Percentiles rank a stretch among this genome's conserved stretches.
phyloP scores from a whole-genome alignment of 2,797 vertebrate genomes.

The Rhinoraja longicauda region DNA sequence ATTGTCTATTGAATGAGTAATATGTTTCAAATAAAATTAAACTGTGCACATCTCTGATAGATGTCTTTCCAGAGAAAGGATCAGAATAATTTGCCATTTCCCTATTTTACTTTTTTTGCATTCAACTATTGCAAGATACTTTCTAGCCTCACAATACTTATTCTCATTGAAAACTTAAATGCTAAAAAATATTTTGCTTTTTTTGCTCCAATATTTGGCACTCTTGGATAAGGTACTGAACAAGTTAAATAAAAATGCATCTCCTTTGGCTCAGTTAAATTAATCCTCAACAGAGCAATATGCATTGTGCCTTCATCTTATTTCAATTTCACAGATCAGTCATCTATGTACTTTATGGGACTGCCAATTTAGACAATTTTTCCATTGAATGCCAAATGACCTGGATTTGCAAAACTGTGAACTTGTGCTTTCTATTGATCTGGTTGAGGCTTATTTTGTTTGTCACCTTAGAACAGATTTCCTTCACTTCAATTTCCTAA shows the following conservation, averaged over 20 bases:
- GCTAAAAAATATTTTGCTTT: neutral
- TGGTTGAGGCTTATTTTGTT: neutral
- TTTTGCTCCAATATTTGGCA: neutral
- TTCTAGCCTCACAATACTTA: no score
- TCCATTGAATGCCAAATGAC: neutral
- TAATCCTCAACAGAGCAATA: neutral
- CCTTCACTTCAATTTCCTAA: neutral
- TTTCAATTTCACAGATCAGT: slow-evolving; percentile 14
- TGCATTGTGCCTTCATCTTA: neutral
- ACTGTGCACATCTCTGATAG: no score
- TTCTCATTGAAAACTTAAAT: neutral
- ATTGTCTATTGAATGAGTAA: no score
- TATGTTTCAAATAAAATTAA: no score
- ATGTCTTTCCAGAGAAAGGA: no score
- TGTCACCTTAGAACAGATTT: neutral
- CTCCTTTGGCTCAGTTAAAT: neutral
- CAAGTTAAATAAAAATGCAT: neutral
- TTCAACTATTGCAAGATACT: no score
- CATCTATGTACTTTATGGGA: neutral
- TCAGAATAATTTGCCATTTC: no score
- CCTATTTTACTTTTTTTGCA: no score
- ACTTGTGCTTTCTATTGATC: neutral
- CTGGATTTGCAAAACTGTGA: neutral
- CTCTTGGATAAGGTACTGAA: neutral
- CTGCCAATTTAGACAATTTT: slow-evolving; percentile 8